Conservation (phyloP, 2,888 invertebrate genomes). For the Orchesella flavescens region DNA sequence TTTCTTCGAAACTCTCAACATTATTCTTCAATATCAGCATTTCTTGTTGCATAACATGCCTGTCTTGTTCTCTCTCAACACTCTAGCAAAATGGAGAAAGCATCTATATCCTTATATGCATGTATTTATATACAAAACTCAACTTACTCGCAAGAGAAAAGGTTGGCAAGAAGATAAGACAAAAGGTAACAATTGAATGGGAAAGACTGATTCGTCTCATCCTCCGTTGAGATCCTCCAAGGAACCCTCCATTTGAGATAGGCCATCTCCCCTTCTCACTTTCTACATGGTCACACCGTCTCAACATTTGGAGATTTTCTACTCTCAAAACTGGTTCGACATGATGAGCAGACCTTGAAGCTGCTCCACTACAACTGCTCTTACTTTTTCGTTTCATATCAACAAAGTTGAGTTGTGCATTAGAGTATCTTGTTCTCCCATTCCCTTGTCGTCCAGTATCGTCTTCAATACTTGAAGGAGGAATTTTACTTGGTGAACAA, state of each 20-base stretch:
- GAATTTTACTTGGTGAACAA: background rate
- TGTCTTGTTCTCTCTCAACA: too few species aligned
- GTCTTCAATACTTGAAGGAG: background rate
- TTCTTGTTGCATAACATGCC: too few species aligned
- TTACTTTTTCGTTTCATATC: background rate
- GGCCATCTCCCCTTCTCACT: background rate
- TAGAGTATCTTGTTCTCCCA: background rate
- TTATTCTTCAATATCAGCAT: too few species aligned
- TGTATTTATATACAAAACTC: background rate
- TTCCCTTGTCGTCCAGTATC: background rate
- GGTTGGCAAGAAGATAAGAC: background rate
- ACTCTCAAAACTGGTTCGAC: background rate
- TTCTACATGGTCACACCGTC: background rate
- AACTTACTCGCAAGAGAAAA: conserved; percentile 7
- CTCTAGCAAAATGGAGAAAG: too few species aligned
- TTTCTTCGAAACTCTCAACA: too few species aligned
- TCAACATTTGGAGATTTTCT: background rate
- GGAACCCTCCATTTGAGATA: background rate
- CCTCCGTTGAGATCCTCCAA: background rate
- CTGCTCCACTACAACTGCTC: background rate
- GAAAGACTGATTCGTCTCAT: background rate
- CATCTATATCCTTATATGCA: background rate
- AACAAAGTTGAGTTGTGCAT: background rate
- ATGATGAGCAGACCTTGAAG: background rate
- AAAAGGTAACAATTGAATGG: background rate